Percentiles rank a stretch among this genome's conserved stretches.
These are phyloP conservation scores for Rotaria socialis DNA, from an alignment of 2,888 invertebrate genomes.

Conservation along the genomic window DNA sequence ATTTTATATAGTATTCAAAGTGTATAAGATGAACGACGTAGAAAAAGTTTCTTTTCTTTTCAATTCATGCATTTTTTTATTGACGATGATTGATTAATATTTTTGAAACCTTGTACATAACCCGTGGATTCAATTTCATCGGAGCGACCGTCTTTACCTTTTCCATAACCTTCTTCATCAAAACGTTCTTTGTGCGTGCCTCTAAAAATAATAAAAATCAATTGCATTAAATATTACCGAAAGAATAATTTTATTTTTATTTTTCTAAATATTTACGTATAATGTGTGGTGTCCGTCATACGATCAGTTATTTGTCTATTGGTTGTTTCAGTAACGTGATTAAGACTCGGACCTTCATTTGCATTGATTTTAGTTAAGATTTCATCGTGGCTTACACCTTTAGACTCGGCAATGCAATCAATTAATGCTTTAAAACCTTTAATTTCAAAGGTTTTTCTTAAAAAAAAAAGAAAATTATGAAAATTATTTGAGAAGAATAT, in stretches of 20 bases:
- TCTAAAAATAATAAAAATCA: not conserved
- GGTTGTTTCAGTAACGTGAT: slow-evolving; percentile 46
- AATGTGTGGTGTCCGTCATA: slow-evolving; percentile 44
- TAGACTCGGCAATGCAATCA: slow-evolving; percentile 41
- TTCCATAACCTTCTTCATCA: slow-evolving; percentile 43
- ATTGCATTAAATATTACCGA: too few species aligned
- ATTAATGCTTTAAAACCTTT: slow-evolving; percentile 44
- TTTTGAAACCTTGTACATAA: slow-evolving; percentile 44
- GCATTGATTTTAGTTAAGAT: slow-evolving; percentile 40
- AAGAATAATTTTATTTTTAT: too few species aligned
- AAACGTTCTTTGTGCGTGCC: slow-evolving; percentile 46
- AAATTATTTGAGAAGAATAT: not conserved
- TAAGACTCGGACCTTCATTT: slow-evolving; percentile 44
- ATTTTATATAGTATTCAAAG: too few species aligned
- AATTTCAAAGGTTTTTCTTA: slow-evolving; percentile 45
- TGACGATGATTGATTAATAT: not conserved
- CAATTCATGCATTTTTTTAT: not conserved
- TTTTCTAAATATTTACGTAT: slow-evolving; percentile 19
- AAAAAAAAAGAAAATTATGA: not conserved
- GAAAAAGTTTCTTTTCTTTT: too few species aligned
- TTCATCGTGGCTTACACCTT: slow-evolving; percentile 34
- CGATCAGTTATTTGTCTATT: slow-evolving; percentile 42
- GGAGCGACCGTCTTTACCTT: slow-evolving; percentile 44
- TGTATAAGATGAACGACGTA: too few species aligned
- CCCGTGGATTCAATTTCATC: slow-evolving; percentile 40